Percentiles rank a stretch among this genome's conserved stretches.
These are phyloP conservation scores for Gobius niger DNA, from an alignment of 2,113 vertebrate species.

Conservation along the genomic window DNA sequence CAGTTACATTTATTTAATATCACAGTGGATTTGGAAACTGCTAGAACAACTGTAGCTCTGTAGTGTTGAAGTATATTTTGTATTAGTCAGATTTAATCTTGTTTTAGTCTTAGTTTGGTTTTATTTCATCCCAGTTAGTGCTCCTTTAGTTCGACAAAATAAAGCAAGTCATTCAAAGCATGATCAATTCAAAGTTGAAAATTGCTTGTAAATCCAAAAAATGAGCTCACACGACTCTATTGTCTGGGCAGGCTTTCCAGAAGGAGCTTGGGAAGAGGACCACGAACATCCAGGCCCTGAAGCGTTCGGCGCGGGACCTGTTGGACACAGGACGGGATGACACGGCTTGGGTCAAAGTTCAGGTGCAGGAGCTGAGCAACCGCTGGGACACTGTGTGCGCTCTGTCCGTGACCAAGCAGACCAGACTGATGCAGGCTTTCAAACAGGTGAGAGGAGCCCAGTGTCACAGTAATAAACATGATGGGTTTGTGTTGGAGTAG, in stretches of 20 bases:
- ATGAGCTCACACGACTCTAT: not conserved
- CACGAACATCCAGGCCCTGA: slow-evolving; percentile 89
- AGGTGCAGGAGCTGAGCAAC: slow-evolving; percentile 95
- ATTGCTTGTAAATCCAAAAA: too few species aligned
- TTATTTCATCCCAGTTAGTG: too few species aligned
- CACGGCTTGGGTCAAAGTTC: slow-evolving; percentile 96
- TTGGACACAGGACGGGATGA: slow-evolving; percentile 93
- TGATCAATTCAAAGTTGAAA: too few species aligned
- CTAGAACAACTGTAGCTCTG: too few species aligned
- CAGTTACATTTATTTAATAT: not conserved
- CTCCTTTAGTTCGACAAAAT: too few species aligned
- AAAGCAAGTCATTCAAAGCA: too few species aligned
- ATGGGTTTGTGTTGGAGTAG: too few species aligned
- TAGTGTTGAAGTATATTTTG: too few species aligned
- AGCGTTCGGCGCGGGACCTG: slow-evolving; percentile 92
- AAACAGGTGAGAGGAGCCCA: slow-evolving; percentile 83
- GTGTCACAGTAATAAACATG: not conserved
- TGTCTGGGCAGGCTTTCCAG: slow-evolving; percentile 86
- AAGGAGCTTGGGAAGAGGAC: slow-evolving; percentile 97
- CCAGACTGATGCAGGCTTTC: slow-evolving; percentile 89
- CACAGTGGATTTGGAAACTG: too few species aligned
- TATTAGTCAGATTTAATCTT: too few species aligned
- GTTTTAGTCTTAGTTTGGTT: too few species aligned
- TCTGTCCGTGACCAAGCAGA: slow-evolving; percentile 93
- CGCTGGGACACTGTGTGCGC: slow-evolving; percentile 97